Percentiles rank a stretch among this genome's conserved stretches.
phyloP scores from a whole-genome alignment of 2,888 invertebrate genomes.

The Ariolimax columbianus region DNA sequence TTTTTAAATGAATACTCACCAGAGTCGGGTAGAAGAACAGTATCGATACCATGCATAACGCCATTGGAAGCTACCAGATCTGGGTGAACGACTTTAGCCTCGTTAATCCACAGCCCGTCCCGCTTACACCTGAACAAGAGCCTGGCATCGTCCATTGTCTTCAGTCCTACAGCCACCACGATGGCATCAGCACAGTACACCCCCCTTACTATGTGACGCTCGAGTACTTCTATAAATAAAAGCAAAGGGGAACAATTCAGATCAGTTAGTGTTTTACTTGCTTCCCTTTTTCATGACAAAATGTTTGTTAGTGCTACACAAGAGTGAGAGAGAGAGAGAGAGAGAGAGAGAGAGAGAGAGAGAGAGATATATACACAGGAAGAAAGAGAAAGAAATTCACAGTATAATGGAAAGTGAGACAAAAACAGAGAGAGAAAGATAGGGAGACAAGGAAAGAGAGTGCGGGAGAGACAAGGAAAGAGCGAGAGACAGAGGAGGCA shows the following conservation, averaged over 20 bases:
- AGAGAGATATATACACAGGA: too few relatives aligned
- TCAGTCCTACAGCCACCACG: constrained; percentile 78
- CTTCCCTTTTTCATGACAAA: too few relatives aligned
- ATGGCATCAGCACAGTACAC: constrained; percentile 80
- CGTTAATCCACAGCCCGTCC: constrained; percentile 78
- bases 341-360: too few relatives aligned
- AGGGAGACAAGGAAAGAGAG: not conserved
- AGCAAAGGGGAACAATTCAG: not conserved
- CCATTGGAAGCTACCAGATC: constrained; percentile 80
- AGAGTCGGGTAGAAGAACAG: constrained; percentile 80
- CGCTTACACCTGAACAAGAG: constrained; percentile 79
- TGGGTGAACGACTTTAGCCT: constrained; percentile 76
- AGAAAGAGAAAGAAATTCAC: too few relatives aligned
- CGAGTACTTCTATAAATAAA: constrained; percentile 77
- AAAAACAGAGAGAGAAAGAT: too few relatives aligned
- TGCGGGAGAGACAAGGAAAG: not conserved
- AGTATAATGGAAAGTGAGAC: too few relatives aligned
- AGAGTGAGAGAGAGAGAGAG: too few relatives aligned
- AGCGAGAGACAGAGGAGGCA: not conserved
- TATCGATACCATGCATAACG: constrained; percentile 80
- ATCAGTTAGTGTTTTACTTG: too few relatives aligned
- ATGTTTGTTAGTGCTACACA: too few relatives aligned
- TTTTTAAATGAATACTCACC: too few relatives aligned
- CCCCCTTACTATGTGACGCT: constrained; percentile 80
- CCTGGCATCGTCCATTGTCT: constrained; percentile 77